Conservation (phyloP, 1,140 invertebrate genomes). For the Panonychus citri region DNA sequence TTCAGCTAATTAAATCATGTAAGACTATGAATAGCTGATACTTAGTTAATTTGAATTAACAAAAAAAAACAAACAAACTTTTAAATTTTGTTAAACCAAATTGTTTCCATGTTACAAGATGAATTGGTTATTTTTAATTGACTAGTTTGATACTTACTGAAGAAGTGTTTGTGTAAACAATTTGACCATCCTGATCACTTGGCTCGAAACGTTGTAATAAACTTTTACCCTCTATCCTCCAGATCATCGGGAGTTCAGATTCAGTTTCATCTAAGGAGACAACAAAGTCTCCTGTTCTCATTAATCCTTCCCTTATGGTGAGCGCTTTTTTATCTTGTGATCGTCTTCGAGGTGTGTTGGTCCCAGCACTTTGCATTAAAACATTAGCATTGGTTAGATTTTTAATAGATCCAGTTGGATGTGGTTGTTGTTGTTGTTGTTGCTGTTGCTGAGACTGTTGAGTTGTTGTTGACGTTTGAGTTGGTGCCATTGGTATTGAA, state of each 20-base stretch:
- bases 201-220: conserved; percentile 64
- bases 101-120: conserved; percentile 3
- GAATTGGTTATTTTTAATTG: not conserved
- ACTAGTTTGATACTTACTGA: conserved; percentile 35
- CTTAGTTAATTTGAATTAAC: too few species aligned
- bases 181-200: conserved; percentile 50
- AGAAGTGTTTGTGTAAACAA: conserved; percentile 58
- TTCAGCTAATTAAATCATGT: too few species aligned
- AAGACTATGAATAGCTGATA: too few species aligned
- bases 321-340: conserved; percentile 10
- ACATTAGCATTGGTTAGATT: not conserved
- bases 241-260: conserved; percentile 50
- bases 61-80: conserved; percentile 1
- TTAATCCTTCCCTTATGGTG: conserved; percentile 26
- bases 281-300: conserved; percentile 45
- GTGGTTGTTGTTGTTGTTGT: not conserved
- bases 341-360: conserved; percentile 7
- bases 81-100: conserved; percentile 12
- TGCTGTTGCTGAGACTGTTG: not conserved
- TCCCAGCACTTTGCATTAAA: conserved; percentile 2
- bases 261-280: conserved; percentile 45
- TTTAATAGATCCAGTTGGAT: too few species aligned
- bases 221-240: conserved; percentile 64
- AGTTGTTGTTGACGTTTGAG: not conserved
- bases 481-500: too few species aligned